Percentiles rank a stretch among this genome's conserved stretches.
Evolutionary conservation across 2,888 invertebrate species (phyloP).

Genomic region (Hypercompe scribonia): DNA sequence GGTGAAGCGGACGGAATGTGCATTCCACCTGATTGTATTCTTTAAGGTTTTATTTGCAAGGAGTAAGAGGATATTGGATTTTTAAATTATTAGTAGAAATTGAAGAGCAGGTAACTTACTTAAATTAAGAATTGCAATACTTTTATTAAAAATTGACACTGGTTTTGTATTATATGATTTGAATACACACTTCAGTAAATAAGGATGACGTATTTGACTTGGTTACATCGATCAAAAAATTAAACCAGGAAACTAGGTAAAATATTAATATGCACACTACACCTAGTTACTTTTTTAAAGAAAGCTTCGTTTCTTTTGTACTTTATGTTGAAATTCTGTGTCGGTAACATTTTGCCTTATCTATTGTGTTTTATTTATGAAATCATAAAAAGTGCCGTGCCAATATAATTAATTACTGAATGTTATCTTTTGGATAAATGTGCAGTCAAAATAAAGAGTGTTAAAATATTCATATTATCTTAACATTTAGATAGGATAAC

Average conservation of each 20-base stretch:
- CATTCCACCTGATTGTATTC: constrained; percentile 37
- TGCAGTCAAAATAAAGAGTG: background rate
- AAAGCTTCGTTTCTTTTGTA: background rate
- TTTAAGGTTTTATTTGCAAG: constrained; percentile 19
- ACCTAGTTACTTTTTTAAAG: background rate
- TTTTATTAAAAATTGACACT: background rate
- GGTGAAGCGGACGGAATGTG: constrained; percentile 48
- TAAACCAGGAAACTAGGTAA: background rate
- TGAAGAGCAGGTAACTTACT: background rate
- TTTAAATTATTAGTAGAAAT: background rate
- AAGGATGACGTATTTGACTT: background rate
- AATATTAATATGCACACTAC: background rate
- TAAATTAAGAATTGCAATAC: background rate
- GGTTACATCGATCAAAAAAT: background rate
- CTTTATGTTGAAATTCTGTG: background rate
- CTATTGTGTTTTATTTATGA: background rate
- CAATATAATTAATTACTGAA: background rate
- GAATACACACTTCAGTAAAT: background rate
- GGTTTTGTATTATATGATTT: background rate
- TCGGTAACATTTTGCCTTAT: background rate
- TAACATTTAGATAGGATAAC: background rate
- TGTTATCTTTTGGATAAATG: background rate
- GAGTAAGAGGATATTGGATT: background rate
- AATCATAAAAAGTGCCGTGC: background rate
- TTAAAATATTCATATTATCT: background rate